A percentile compares a stretch with the other conserved stretches of the same genome.
Conservation (phyloP, 1,140 invertebrate species). For the Steinernema feltiae region DNA sequence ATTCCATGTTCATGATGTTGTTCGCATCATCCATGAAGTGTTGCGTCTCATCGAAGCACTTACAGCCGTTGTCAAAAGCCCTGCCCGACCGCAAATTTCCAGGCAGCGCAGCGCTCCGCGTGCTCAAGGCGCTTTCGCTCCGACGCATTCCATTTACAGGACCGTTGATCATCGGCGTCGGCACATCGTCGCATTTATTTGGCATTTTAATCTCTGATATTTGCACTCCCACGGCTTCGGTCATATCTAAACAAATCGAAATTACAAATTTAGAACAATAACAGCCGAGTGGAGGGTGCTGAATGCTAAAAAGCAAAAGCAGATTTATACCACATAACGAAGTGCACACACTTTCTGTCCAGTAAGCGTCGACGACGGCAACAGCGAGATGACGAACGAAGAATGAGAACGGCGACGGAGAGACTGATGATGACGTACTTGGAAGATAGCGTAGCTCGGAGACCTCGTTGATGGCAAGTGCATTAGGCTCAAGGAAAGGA, state of each 20-base stretch:
- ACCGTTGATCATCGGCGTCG: neutral
- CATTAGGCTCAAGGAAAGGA: too few species aligned
- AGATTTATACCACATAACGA: neutral
- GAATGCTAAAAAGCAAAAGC: too few species aligned
- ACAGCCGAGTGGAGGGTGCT: too few species aligned
- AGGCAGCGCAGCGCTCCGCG: neutral
- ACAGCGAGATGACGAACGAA: neutral
- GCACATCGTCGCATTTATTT: neutral
- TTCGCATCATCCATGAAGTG: neutral
- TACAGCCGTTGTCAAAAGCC: neutral
- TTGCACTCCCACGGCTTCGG: neutral
- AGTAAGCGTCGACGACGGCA: neutral
- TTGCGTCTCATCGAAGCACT: neutral
- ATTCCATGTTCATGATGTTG: conserved; percentile 2
- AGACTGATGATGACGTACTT: too few species aligned
- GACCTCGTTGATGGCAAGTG: too few species aligned
- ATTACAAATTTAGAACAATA: neutral
- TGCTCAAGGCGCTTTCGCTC: conserved; percentile 4
- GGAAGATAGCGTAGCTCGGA: too few species aligned
- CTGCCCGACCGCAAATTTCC: neutral
- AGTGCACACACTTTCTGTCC: neutral
- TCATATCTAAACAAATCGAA: neutral
- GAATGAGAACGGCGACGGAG: too few species aligned
- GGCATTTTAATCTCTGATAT: neutral
- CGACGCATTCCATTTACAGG: neutral